Evolutionary conservation across 2,113 vertebrate genomes (phyloP), one percentile per base, ranked within the genome.

Genomic region (Probosciger aterrimus): DNA sequence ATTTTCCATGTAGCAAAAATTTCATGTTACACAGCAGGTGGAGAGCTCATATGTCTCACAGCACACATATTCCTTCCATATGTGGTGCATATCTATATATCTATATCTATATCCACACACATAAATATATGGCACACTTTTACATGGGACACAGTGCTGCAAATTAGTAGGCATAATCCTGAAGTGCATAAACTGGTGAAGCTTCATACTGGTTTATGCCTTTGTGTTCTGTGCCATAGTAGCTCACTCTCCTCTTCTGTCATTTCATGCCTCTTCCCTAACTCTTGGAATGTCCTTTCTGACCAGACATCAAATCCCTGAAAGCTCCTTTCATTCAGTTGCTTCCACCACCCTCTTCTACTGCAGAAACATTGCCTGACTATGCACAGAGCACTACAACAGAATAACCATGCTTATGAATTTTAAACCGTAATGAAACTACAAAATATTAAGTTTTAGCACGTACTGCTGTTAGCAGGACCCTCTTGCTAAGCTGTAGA

Each of bases 61-160:
- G 43, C 24, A 64, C 33, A n/a, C 18, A n/a, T 30, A 5, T n/a
- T 78, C 46, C 31, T 62, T 18, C 31, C 7, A 4, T 44, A 59
- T 17, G n/a, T 33, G 6, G 18, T 44, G 14, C 10, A 27, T 30
- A 33, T 11, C 8, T 3, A 39, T 6, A 24, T 7, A 25, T 2
- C 8, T 3, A 30, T 7, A 23, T 8, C 19, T 2, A 25, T 7
- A 23, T 3, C 65, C 3, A 19, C 1, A 50, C 24, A n/a, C 3
- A 71, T 8, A 44, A 44, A 62, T 9, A 10, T 10, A 68, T 23
- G 7, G 25, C 27, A 76, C 10, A 27, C 2, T 39, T 71, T 18
- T 9, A 65, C 8, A 16, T 8, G 24, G 10, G 39, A 39, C 16
- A 46, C 57, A 68, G 12, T 35, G 10, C 23, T 35, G 65, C 25